These are phyloP conservation scores for Oreocharis arfaki DNA, from an alignment of 2,113 vertebrate species.

Conservation along the genomic window DNA sequence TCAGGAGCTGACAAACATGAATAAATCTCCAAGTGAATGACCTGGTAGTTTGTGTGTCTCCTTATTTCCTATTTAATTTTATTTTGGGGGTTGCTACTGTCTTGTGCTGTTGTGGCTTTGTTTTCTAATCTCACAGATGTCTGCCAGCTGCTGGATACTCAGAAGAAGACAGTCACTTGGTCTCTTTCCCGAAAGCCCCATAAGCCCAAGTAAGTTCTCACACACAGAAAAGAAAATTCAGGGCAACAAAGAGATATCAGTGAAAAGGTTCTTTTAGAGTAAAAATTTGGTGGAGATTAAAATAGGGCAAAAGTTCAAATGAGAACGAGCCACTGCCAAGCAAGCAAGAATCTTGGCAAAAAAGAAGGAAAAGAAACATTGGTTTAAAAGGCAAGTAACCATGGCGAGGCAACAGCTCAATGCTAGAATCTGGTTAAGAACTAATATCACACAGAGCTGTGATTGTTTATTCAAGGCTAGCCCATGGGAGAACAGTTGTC, in stretches of 20 bases:
- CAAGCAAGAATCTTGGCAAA: conserved; percentile 70
- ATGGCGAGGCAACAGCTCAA: conserved; percentile 79
- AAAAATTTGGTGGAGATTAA: conserved; percentile 79
- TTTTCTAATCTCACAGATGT: conserved; percentile 53
- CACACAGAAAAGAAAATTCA: conserved; percentile 67
- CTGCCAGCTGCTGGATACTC: conserved; percentile 54
- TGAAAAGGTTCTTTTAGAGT: conserved; percentile 75
- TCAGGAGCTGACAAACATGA: background rate
- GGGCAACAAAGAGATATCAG: conserved; percentile 68
- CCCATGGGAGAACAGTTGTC: conserved; percentile 78
- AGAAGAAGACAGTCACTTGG: conserved; percentile 62
- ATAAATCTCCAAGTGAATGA: conserved; percentile 33
- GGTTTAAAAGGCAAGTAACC: conserved; percentile 84
- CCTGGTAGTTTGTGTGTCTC: background rate
- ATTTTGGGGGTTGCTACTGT: conserved; percentile 60
- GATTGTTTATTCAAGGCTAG: conserved; percentile 88
- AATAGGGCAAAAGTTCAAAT: conserved; percentile 78
- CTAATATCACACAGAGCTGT: conserved; percentile 81
- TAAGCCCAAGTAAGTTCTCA: conserved; percentile 69
- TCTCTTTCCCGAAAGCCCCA: conserved; percentile 53
- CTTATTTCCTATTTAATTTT: conserved; percentile 60
- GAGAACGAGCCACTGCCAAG: conserved; percentile 67
- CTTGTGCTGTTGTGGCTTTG: conserved; percentile 44
- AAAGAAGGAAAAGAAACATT: conserved; percentile 66
- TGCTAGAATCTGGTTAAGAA: conserved; percentile 86